phyloP scores from a whole-genome alignment of 2,888 invertebrate species.

The Frankliniella fusca region DNA sequence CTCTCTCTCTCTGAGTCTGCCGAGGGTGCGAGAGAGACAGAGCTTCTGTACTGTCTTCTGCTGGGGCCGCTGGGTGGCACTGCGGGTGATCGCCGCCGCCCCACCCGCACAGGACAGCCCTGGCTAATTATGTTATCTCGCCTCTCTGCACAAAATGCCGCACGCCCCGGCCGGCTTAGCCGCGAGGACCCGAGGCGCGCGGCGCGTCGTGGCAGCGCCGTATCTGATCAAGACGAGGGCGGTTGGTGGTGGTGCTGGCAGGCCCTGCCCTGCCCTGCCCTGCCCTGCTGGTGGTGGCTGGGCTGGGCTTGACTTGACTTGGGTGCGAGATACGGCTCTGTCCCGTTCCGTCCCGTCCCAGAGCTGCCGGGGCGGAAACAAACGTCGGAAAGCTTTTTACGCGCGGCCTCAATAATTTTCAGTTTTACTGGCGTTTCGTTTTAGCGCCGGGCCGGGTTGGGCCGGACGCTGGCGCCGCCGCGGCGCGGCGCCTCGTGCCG shows the following conservation, averaged over 20 bases:
- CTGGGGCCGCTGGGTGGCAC: too few species aligned
- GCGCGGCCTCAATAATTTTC: background rate
- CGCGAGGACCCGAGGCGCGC: too few species aligned
- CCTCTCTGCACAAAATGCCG: too few species aligned
- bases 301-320: background rate
- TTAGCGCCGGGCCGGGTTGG: background rate
- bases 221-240: background rate
- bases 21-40: too few species aligned
- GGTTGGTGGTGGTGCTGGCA: background rate
- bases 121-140: too few species aligned
- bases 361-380: background rate
- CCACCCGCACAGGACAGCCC: too few species aligned
- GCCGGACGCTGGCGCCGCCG: background rate
- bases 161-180: too few species aligned
- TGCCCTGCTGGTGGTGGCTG: background rate
- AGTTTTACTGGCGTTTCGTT: background rate
- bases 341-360: background rate
- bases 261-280: background rate
- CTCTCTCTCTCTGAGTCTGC: too few species aligned
- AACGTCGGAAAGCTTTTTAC: conserved; percentile 5
- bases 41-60: too few species aligned
- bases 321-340: background rate
- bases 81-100: too few species aligned
- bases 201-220: background rate
- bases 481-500: background rate